Conservation (phyloP, 35 echinoderm and acorn worm species). For the Eucidaris tribuloides region DNA sequence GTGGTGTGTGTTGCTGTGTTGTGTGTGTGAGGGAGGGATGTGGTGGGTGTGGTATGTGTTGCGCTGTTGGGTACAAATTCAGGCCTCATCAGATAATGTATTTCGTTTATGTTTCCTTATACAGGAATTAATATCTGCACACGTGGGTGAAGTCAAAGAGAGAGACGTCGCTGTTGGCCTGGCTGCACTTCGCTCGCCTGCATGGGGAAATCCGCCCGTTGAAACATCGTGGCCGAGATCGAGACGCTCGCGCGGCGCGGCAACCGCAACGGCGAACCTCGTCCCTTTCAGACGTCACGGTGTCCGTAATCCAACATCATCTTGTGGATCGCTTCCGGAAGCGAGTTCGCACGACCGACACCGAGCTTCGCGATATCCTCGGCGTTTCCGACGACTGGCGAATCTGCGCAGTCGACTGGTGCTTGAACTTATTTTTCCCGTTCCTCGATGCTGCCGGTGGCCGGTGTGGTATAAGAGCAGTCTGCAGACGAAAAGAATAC, state of each 20-base stretch:
- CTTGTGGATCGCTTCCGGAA: conserved; percentile 38
- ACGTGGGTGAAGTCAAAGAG: conserved; percentile 5
- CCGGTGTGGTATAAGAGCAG: neutral
- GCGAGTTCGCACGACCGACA: conserved; percentile 27
- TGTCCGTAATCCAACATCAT: conserved; percentile 43
- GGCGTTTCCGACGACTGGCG: neutral
- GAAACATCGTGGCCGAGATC: conserved; percentile 35
- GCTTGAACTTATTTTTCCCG: conserved; percentile 31
- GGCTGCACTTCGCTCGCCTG: conserved; percentile 21
- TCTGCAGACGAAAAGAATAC: neutral
- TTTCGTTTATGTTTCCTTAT: too few relatives aligned
- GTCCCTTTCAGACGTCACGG: neutral
- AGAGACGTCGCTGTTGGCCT: conserved; percentile 36
- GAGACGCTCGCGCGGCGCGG: neutral
- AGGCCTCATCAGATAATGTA: too few relatives aligned
- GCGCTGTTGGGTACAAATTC: too few relatives aligned
- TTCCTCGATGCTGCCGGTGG: conserved; percentile 19
- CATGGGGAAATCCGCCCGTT: conserved; percentile 40
- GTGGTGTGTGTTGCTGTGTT: too few relatives aligned
- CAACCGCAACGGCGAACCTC: neutral
- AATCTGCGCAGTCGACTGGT: neutral
- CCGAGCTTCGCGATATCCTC: conserved; percentile 25
- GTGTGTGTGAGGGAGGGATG: too few relatives aligned
- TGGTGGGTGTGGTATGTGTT: too few relatives aligned
- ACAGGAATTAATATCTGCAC: conserved; percentile 7